phyloP scores from a whole-genome alignment of 1,140 invertebrate species.

The Drosophila lacertosa region DNA sequence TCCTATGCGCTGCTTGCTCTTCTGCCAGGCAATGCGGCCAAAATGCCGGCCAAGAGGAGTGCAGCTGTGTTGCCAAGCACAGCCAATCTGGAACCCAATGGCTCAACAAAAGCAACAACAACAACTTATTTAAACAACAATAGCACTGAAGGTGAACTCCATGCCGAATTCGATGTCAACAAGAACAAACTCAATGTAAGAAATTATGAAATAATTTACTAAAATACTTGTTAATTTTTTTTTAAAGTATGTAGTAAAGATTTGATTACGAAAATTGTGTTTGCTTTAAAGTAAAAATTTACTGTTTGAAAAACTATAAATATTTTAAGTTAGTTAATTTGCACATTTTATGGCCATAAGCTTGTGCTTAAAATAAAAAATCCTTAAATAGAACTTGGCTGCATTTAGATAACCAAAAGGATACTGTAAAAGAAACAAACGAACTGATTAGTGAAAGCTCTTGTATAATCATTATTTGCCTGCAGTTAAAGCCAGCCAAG shows the following conservation, averaged over 20 bases:
- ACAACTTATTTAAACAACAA: constrained; percentile 4
- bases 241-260: no score
- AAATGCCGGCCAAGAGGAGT: background rate
- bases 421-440: no score
- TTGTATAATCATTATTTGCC: background rate
- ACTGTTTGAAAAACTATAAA: no score
- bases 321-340: no score
- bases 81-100: background rate
- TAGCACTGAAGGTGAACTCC: no score
- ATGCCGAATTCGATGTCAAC: background rate
- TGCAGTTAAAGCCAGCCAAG: constrained; percentile 3
- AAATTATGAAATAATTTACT: background rate
- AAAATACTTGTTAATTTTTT: background rate
- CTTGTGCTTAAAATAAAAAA: no score
- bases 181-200: constrained; percentile 6
- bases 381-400: no score
- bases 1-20: background rate
- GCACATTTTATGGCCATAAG: no score
- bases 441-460: no score
- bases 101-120: background rate
- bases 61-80: background rate
- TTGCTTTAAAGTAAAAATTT: no score
- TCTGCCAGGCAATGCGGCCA: constrained; percentile 7
- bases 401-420: no score
- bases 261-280: no score